Evolutionary conservation across 1,140 invertebrate genomes (phyloP).

Genomic region (Matsumurasca onukii): DNA sequence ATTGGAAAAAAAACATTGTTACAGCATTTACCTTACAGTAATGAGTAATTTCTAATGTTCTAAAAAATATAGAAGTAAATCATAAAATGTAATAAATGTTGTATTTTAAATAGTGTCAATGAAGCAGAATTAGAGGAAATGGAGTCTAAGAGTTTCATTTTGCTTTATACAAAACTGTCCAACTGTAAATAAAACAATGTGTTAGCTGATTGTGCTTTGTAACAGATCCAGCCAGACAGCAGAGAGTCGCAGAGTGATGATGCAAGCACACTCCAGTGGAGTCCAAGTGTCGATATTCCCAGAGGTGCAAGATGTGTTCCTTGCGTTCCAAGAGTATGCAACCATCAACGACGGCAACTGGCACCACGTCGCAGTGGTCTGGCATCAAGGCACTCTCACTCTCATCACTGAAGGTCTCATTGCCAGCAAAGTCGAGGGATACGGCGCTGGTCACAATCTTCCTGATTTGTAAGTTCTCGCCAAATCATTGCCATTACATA

Average conservation of each 20-base stretch:
- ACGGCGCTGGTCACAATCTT: constrained; percentile 74
- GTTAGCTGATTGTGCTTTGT: no score
- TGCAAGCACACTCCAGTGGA: constrained; percentile 88
- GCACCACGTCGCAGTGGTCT: constrained; percentile 94
- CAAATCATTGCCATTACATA: constrained; percentile 27
- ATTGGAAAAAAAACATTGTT: no score
- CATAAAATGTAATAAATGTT: no score
- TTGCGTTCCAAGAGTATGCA: constrained; percentile 87
- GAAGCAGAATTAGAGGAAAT: no score
- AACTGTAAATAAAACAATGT: constrained; percentile 11
- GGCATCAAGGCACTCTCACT: constrained; percentile 84
- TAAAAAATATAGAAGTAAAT: no score
- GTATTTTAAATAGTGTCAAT: no score
- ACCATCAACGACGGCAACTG: constrained; percentile 95
- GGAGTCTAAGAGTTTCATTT: no score
- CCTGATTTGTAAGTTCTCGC: constrained; percentile 71
- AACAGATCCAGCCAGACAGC: constrained; percentile 76
- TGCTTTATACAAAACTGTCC: no score
- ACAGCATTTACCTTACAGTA: no score
- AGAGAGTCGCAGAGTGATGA: constrained; percentile 71
- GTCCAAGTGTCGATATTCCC: constrained; percentile 87
- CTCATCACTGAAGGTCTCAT: constrained; percentile 92
- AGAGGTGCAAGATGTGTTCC: constrained; percentile 85
- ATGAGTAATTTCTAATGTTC: no score
- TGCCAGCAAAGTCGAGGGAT: constrained; percentile 83